Percentiles rank a stretch among this genome's conserved stretches.
phyloP scores from a whole-genome alignment of 2,113 vertebrate genomes.

The Acanthochromis polyacanthus region DNA sequence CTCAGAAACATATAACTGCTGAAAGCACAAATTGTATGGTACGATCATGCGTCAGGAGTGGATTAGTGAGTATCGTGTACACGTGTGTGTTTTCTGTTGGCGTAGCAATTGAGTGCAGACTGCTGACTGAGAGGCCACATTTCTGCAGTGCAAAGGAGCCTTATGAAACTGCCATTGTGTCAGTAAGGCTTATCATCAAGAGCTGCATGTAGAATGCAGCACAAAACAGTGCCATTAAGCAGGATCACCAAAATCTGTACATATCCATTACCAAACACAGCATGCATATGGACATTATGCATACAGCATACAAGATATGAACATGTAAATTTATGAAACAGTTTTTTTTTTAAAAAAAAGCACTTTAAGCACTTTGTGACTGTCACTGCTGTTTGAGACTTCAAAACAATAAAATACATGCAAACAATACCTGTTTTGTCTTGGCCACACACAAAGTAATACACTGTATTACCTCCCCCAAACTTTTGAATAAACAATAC shows the following conservation, averaged over 20 bases:
- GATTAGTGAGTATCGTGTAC: not conserved
- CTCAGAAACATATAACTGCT: slow-evolving; percentile 16
- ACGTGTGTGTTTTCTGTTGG: not conserved
- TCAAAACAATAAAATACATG: too few species aligned
- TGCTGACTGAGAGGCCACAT: not conserved
- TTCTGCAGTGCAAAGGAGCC: not conserved
- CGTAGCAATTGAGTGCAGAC: not conserved
- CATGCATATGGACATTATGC: not conserved
- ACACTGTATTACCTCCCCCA: too few species aligned
- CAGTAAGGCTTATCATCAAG: not conserved
- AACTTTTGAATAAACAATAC: too few species aligned
- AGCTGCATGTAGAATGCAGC: not conserved
- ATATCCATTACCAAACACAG: too few species aligned
- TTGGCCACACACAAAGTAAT: too few species aligned
- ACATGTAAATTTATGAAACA: too few species aligned
- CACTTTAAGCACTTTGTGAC: too few species aligned
- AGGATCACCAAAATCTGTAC: not conserved
- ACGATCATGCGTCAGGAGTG: slow-evolving; percentile 13
- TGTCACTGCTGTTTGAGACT: too few species aligned
- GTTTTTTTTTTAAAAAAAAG: too few species aligned
- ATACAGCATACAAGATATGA: too few species aligned
- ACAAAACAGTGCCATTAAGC: not conserved
- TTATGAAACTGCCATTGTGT: not conserved
- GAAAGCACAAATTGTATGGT: slow-evolving; percentile 15
- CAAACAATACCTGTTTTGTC: too few species aligned